phyloP scores from a whole-genome alignment of 2,888 invertebrate species.

The Diogma glabrata region DNA sequence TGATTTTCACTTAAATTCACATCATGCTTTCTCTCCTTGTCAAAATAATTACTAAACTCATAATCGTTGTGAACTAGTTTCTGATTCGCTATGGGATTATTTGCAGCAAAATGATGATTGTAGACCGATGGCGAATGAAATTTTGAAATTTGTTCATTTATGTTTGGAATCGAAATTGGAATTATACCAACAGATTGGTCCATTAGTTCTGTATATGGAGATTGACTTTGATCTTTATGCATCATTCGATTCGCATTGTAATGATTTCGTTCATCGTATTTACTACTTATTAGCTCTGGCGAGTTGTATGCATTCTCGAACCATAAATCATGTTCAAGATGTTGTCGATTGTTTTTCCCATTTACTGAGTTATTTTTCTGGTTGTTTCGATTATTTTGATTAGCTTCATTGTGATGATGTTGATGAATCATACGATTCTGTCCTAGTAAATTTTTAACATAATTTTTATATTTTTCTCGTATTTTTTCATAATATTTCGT shows the following conservation, averaged over 20 bases:
- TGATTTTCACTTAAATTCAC: neutral
- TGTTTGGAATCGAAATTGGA: slow-evolving; percentile 24
- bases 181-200: slow-evolving; percentile 6
- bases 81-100: neutral
- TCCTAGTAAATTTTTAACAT: slow-evolving; percentile 30
- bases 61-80: neutral
- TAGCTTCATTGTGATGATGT: neutral
- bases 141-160: slow-evolving; percentile 18
- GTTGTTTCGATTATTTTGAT: neutral
- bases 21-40: neutral
- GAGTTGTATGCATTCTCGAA: slow-evolving; percentile 26
- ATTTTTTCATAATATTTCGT: slow-evolving; percentile 32
- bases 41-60: slow-evolving; percentile 3
- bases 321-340: slow-evolving; percentile 23
- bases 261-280: slow-evolving; percentile 14
- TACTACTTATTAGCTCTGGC: slow-evolving; percentile 24
- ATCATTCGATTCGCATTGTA: slow-evolving; percentile 5
- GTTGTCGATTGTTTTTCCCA: neutral
- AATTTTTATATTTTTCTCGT: slow-evolving; percentile 30
- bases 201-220: neutral
- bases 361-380: too few relatives aligned
- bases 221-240: neutral
- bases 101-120: neutral
- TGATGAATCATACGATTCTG: neutral
- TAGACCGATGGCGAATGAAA: neutral